These are phyloP conservation scores for Paragorgia papillata DNA, from an alignment of 92 coral and sea anemone genomes.

Conservation along the genomic window DNA sequence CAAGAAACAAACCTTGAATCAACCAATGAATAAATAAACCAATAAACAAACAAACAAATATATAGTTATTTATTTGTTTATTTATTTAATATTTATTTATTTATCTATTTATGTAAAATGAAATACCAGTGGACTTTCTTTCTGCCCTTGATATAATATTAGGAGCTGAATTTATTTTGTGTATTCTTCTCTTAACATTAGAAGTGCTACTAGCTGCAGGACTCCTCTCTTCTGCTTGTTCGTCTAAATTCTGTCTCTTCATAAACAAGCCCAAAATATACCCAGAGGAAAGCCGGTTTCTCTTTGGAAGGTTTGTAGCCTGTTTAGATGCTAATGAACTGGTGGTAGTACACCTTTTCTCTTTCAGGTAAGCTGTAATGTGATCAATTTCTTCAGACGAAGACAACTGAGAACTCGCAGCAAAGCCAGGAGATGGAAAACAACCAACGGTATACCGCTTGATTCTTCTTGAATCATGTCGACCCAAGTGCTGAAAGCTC, in stretches of 20 bases:
- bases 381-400: slow-evolving; percentile 5
- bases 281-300: slow-evolving; percentile 30
- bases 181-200: background rate
- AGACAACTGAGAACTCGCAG: background rate
- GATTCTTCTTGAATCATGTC: slow-evolving; percentile 14
- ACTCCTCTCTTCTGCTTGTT: background rate
- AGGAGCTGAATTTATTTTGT: slow-evolving; percentile 21
- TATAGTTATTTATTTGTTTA: too few species aligned
- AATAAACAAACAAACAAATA: too few species aligned
- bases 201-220: background rate
- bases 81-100: too few species aligned
- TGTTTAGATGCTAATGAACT: background rate
- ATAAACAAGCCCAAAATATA: slow-evolving; percentile 19
- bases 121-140: background rate
- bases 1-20: too few species aligned
- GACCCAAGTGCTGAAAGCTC: slow-evolving; percentile 6
- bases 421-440: slow-evolving; percentile 14
- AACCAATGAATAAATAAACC: too few species aligned
- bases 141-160: slow-evolving; percentile 18
- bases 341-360: background rate
- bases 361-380: background rate
- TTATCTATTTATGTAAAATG: too few species aligned
- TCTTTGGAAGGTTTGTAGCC: background rate
- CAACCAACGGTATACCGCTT: slow-evolving; percentile 31
- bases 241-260: slow-evolving; percentile 1